phyloP scores from a whole-genome alignment of 2,888 invertebrate genomes.

The Lacanobia oleracea region DNA sequence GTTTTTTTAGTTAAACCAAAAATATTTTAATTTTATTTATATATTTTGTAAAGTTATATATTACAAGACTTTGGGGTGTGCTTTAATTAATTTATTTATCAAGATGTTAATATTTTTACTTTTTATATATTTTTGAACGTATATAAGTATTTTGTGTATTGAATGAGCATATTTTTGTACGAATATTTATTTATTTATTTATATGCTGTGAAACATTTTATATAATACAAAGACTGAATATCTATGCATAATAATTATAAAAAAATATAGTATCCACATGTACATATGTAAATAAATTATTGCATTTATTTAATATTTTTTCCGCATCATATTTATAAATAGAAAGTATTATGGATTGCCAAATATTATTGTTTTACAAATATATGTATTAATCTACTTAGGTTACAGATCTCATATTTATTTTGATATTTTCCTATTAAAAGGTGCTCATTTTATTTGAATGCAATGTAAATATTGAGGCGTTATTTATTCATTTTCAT shows the following conservation, averaged over 20 bases:
- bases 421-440: constrained; percentile 62
- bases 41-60: constrained; percentile 70
- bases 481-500: constrained; percentile 66
- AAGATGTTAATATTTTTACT: constrained; percentile 47
- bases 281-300: constrained; percentile 80
- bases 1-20: constrained; percentile 35
- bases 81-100: constrained; percentile 80
- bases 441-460: constrained; percentile 62
- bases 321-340: constrained; percentile 64
- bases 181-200: constrained; percentile 58
- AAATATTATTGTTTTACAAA: constrained; percentile 68
- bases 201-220: constrained; percentile 51
- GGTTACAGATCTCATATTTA: constrained; percentile 79
- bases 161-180: constrained; percentile 53
- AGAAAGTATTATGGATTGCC: constrained; percentile 70
- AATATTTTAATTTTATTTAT: constrained; percentile 60
- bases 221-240: constrained; percentile 64
- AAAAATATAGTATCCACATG: constrained; percentile 61
- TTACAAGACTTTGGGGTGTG: constrained; percentile 85
- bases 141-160: constrained; percentile 63
- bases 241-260: constrained; percentile 60
- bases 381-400: constrained; percentile 68
- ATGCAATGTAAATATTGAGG: constrained; percentile 77
- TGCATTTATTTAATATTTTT: constrained; percentile 80
- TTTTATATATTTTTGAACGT: constrained; percentile 49